Base-by-base conservation (phyloP, 2,113 vertebrate species). In the Micronisus gabar region DNA sequence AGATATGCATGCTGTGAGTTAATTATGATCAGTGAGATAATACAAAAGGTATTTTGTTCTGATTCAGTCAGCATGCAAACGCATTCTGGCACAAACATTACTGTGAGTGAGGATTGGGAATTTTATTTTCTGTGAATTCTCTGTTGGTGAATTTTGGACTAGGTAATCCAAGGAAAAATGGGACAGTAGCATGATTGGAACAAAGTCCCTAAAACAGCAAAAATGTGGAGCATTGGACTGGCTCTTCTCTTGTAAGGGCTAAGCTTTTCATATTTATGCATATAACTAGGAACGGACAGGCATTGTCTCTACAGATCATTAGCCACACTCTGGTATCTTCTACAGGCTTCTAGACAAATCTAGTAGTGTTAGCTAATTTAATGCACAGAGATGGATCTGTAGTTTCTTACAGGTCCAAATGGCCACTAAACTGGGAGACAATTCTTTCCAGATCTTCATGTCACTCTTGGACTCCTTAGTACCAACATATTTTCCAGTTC, bases 1-100 rank as follows among this genome's bases (percentile, higher is more conserved):
- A 30, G 43, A 47, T 59, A 73, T 32, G 26, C 68, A 56, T 56
- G 23, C 83, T 86, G 56, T n/a, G 65, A 81, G 68, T 59, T 78
- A 88, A 55, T 79, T 67, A 43, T 71, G 32, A 84, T 56, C 56
- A 65, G 10, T 79, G 86, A 93, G 27, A n/a, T 67, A 92, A 82
- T 65, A 65, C 25, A 75, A 13, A 62, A 79, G 30, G 36, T 81
- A 79, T 95, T 97, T 59, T 86, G 9, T 71, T 68, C 82, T 91
- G n/a, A 72, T 81, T 93, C 40, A 67, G 13, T 14, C 55, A 86
- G 40, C 61, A 43, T 9, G 21, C 13, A 74, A 93, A 43, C 0
- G 0, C 6, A 79, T 71, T 34, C 40, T 96, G 82, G 63, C 62
- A 92, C 48, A 67, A 62, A 45, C 7, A 7, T 8, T 53, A 13